phyloP scores from a whole-genome alignment of 2,797 vertebrate species.

The Dicrostonyx torquatus region DNA sequence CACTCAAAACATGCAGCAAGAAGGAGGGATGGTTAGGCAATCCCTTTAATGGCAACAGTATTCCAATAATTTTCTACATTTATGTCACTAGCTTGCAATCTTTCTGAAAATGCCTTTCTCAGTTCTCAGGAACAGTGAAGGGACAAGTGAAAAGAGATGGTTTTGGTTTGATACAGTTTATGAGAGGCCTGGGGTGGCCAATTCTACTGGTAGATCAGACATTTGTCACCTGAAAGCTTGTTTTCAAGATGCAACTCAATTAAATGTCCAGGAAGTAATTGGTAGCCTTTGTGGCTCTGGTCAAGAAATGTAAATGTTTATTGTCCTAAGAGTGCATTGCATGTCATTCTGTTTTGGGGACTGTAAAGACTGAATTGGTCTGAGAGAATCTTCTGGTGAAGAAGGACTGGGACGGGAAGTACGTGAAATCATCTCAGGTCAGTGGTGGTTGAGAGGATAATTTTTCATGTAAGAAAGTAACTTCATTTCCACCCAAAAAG shows the following conservation, averaged over 20 bases:
- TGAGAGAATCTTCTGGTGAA: background rate
- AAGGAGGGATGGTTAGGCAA: background rate
- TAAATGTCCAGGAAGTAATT: slow-evolving; percentile 17
- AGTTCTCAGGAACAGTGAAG: slow-evolving; percentile 5
- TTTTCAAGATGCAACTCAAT: slow-evolving; percentile 39
- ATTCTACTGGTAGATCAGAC: slow-evolving; percentile 4
- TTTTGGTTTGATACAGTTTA: slow-evolving; percentile 48
- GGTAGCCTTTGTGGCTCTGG: slow-evolving; percentile 26
- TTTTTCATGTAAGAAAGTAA: background rate
- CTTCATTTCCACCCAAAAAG: background rate
- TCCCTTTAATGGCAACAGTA: background rate
- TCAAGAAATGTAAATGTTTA: slow-evolving; percentile 53
- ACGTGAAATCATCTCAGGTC: background rate
- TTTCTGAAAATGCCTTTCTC: slow-evolving; percentile 26
- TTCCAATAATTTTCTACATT: slow-evolving; percentile 29
- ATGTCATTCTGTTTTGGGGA: slow-evolving; percentile 26
- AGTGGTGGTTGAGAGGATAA: background rate
- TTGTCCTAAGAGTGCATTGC: slow-evolving; percentile 32
- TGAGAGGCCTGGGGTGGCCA: slow-evolving; percentile 8
- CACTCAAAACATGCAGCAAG: background rate
- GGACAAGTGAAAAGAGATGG: background rate
- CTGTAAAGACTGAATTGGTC: slow-evolving; percentile 25
- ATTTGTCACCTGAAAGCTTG: background rate
- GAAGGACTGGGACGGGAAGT: background rate
- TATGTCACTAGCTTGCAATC: slow-evolving; percentile 7